Evolutionary conservation across 92 coral and sea anemone genomes (phyloP).

Genomic region (Micromussa lordhowensis): DNA sequence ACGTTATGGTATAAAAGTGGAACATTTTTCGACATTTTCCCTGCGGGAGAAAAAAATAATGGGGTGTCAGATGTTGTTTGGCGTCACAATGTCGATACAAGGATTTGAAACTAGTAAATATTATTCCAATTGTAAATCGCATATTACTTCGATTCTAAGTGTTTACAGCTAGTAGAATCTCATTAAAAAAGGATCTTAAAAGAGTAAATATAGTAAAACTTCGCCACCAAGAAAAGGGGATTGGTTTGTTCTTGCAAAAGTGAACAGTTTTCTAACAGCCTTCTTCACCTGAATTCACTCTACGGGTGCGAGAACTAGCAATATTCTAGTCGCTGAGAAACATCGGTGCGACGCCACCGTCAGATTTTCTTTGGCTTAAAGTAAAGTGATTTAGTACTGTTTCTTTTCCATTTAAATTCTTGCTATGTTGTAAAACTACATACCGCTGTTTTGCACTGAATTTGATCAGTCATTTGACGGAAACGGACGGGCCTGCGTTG

Average conservation of each 20-base stretch:
- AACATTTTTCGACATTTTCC: slow-evolving; percentile 13
- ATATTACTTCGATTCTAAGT: neutral
- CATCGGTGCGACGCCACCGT: neutral
- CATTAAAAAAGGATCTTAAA: neutral
- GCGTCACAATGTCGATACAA: neutral
- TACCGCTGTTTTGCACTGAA: neutral
- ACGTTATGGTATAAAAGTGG: neutral
- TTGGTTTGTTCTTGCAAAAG: neutral
- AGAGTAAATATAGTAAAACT: neutral
- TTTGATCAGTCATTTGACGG: neutral
- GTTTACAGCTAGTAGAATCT: neutral
- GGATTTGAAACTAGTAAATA: neutral
- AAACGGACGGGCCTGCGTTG: neutral
- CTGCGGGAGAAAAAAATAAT: slow-evolving; percentile 4
- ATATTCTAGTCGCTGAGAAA: neutral
- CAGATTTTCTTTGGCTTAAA: neutral
- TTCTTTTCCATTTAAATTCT: neutral
- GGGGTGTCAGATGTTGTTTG: neutral
- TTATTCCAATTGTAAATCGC: neutral
- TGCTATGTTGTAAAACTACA: neutral
- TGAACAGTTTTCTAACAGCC: neutral
- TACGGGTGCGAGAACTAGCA: neutral
- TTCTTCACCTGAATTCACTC: too few species aligned
- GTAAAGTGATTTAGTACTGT: neutral
- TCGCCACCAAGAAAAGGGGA: neutral